Base-by-base conservation (phyloP, 2,888 invertebrate genomes). In the Eupithecia inturbata region DNA sequence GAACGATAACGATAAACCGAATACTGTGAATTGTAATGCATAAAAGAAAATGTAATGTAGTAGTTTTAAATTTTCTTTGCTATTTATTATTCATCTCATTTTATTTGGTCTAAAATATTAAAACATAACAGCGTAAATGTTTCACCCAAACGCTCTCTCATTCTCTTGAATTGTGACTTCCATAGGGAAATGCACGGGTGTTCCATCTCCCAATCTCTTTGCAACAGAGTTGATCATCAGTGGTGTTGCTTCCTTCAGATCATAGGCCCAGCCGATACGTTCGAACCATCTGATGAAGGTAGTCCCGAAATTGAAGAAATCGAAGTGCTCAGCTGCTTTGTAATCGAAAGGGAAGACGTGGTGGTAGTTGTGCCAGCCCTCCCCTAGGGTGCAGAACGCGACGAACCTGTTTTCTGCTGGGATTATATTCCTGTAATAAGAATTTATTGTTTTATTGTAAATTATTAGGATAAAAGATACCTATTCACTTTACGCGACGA, bases 321-420 rank as follows among this genome's bases (percentile, higher is more conserved):
- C 92, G 71, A 95, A 95, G 68, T 95, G 93, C 80, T 96, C 95
- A 1, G 95, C 94, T 0, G 95, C 95, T 80, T 95, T 95, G 86
- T 95, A 95, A 84, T 96, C 96, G 89, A 95, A 96, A 2, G 97
- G 97, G 84, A 97, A 97, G 0, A 96, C 95, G 86, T 97, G 97
- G 84, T 97, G 97, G 87, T 97, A 97, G 87, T 97, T 97, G 88
- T 97, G 97, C 96, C 96, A 97, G 3, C 97, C 97, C 85, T 96
- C 96, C 0, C 96, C 96, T 0, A 95, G 85, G 0, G 96, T 95
- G 70, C 95, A 91, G 0, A 95, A 91, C 0, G 96, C 93, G 0
- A 96, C 96, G 68, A 95, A 92, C n/a, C 92, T 88, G 80, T 96
- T 96, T 84, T 97, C 96, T 0, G 95, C 94, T 1, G 97, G 96